These are phyloP conservation scores for Pseudomyrmex flavicornis DNA, from an alignment of 1,140 invertebrate genomes.

Conservation along the genomic window DNA sequence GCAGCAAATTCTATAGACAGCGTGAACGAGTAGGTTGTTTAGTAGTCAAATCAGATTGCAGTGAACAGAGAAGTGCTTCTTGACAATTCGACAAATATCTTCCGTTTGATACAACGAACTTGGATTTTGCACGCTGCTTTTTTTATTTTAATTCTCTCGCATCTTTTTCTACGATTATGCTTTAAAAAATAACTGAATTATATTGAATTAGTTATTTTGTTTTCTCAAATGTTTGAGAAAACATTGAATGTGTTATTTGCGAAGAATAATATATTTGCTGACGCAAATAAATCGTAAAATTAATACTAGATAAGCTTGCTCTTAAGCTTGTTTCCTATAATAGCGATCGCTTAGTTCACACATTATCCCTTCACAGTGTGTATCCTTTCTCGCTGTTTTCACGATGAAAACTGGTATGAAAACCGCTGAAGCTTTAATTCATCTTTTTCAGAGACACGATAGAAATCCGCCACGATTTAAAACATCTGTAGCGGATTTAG, in stretches of 20 bases:
- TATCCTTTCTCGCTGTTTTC: background rate
- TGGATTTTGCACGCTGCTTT: constrained; percentile 30
- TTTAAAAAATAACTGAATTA: background rate
- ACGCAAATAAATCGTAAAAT: constrained; percentile 12
- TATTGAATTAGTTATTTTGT: background rate
- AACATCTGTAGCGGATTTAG: constrained; percentile 80
- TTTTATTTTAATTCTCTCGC: constrained; percentile 17
- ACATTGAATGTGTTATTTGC: background rate
- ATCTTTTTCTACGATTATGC: background rate
- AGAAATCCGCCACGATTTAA: constrained; percentile 83
- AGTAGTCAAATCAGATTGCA: constrained; percentile 6
- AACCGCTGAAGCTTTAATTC: constrained; percentile 74
- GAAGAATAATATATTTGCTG: background rate
- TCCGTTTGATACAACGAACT: background rate
- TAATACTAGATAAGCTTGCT: constrained; percentile 5
- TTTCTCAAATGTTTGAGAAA: constrained; percentile 8
- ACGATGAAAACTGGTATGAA: constrained; percentile 23
- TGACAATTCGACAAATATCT: background rate
- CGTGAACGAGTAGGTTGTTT: constrained; percentile 7
- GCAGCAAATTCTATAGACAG: background rate
- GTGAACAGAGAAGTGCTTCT: background rate
- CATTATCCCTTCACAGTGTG: constrained; percentile 19
- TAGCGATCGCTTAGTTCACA: constrained; percentile 4
- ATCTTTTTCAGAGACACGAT: constrained; percentile 81
- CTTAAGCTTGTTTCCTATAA: background rate